These are phyloP conservation scores for Phoxinus phoxinus DNA, from an alignment of 2,113 vertebrate genomes.

Conservation along the genomic window DNA sequence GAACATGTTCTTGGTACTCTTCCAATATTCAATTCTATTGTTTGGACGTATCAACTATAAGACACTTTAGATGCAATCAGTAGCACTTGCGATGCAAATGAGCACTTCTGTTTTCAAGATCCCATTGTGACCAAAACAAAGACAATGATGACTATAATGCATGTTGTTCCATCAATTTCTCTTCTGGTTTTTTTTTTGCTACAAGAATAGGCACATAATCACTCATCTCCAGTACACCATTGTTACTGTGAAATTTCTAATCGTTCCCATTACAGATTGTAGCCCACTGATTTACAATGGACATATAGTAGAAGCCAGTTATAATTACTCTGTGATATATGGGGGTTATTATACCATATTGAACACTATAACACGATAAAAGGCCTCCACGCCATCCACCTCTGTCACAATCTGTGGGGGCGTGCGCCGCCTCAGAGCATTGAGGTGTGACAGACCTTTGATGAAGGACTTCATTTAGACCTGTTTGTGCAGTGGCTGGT, in stretches of 20 bases:
- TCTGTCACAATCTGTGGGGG: conserved; percentile 31
- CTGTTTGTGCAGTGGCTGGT: conserved; percentile 44
- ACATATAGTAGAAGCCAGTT: conserved; percentile 42
- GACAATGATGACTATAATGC: conserved; percentile 47
- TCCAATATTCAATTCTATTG: conserved; percentile 38
- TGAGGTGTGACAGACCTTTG: conserved; percentile 41
- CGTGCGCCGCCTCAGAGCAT: not conserved
- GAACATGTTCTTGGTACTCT: conserved; percentile 43
- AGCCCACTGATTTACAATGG: conserved; percentile 51
- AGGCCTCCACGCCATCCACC: conserved; percentile 29
- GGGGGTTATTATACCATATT: conserved; percentile 43
- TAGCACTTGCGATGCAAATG: conserved; percentile 58
- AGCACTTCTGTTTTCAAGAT: conserved; percentile 32
- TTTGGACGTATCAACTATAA: conserved; percentile 51
- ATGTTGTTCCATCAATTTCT: conserved; percentile 31
- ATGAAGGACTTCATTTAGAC: conserved; percentile 47
- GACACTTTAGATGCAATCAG: conserved; percentile 53
- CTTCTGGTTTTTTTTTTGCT: conserved; percentile 16
- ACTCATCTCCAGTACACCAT: conserved; percentile 31
- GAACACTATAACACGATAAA: conserved; percentile 30
- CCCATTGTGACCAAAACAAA: conserved; percentile 51
- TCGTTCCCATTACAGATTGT: conserved; percentile 46
- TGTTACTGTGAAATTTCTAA: conserved; percentile 37
- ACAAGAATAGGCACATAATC: conserved; percentile 31
- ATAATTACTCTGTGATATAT: conserved; percentile 56